phyloP scores from a whole-genome alignment of 2,888 invertebrate species.

The Meliscaeva auricollis region DNA sequence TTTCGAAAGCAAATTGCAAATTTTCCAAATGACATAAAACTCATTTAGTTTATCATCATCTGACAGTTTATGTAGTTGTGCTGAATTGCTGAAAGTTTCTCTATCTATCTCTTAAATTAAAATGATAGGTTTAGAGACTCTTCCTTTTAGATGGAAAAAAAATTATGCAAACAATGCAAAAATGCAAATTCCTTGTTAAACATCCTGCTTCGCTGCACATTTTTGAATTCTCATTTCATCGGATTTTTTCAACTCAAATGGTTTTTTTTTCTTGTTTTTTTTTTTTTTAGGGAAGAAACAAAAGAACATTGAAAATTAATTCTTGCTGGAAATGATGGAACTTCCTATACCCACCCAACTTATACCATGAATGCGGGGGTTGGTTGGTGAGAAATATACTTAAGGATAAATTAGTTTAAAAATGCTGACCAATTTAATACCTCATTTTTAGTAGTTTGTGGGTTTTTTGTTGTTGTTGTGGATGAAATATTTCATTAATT shows the following conservation, averaged over 20 bases:
- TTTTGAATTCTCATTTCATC: conserved; percentile 29
- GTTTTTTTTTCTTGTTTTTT: conserved; percentile 13
- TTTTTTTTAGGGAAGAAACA: conserved; percentile 17
- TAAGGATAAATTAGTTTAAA: conserved; percentile 56
- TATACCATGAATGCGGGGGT: neutral
- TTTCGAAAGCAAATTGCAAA: conserved; percentile 37
- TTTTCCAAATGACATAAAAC: conserved; percentile 56
- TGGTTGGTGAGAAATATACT: neutral
- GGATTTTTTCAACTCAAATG: conserved; percentile 8
- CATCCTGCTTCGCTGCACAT: conserved; percentile 54
- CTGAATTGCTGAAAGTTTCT: neutral
- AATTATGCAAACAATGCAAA: conserved; percentile 56
- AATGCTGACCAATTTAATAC: conserved; percentile 41
- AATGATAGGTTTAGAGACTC: neutral
- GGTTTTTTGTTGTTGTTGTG: too few relatives aligned
- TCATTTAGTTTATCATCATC: conserved; percentile 56
- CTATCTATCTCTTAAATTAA: conserved; percentile 29
- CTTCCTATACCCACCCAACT: too few relatives aligned
- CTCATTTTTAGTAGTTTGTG: neutral
- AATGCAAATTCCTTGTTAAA: conserved; percentile 67
- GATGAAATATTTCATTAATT: conserved; percentile 38
- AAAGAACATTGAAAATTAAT: conserved; percentile 32
- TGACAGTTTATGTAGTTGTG: conserved; percentile 41
- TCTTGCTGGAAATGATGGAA: conserved; percentile 19
- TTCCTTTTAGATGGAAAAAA: neutral